These are phyloP conservation scores for Melinopterus prodromus DNA, from an alignment of 2,888 invertebrate species.

Conservation along the genomic window DNA sequence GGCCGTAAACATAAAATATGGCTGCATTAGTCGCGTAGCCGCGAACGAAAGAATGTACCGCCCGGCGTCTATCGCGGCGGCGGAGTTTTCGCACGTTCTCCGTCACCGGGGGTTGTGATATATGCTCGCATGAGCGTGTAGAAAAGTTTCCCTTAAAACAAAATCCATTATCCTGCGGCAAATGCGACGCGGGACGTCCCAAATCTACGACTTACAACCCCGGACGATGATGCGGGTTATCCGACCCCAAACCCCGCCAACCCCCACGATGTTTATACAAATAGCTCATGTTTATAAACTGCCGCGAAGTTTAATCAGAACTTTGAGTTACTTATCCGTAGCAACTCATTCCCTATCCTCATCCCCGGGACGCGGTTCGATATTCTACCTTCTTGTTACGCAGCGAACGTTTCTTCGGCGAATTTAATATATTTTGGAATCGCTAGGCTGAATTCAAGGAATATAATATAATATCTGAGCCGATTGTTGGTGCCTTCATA, in stretches of 20 bases:
- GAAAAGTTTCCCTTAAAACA: slow-evolving; percentile 4
- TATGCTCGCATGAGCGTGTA: background rate
- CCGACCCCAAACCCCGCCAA: background rate
- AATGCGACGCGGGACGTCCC: background rate
- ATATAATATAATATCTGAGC: background rate
- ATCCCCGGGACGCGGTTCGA: background rate
- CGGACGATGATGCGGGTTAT: background rate
- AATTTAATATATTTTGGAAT: background rate
- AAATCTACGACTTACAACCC: background rate
- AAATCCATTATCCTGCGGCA: background rate
- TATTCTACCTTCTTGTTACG: background rate
- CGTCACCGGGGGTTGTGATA: background rate
- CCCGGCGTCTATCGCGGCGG: background rate
- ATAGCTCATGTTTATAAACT: slow-evolving; percentile 4
- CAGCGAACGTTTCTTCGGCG: background rate
- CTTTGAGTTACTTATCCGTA: background rate
- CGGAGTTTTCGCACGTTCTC: background rate
- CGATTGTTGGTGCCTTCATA: too few relatives aligned
- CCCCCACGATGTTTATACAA: background rate
- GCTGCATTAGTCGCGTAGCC: background rate
- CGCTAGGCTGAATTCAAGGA: background rate
- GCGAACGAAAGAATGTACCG: background rate
- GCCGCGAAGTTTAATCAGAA: background rate
- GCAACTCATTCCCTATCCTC: background rate
- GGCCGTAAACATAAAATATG: background rate